phyloP scores from a whole-genome alignment of 2,113 vertebrate genomes.

The Centropus unirufus region DNA sequence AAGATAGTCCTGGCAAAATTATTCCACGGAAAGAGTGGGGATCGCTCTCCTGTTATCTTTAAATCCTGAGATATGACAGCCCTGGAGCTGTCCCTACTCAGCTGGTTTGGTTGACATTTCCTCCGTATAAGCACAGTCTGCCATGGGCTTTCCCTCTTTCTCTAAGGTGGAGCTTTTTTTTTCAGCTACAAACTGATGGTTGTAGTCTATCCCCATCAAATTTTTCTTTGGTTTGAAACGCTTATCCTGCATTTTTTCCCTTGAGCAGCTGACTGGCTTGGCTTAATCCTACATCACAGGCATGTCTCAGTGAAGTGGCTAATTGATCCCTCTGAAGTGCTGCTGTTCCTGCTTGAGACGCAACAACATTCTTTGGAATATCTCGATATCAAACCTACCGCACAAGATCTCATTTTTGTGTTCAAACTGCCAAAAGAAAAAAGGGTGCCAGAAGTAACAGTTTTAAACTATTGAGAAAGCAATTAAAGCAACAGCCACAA shows the following conservation, averaged over 20 bases:
- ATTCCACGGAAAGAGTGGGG: neutral
- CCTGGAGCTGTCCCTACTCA: neutral
- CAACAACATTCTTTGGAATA: neutral
- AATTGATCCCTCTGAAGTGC: neutral
- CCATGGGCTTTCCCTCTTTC: neutral
- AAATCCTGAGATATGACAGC: neutral
- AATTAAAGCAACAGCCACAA: neutral
- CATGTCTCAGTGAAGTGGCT: rapidly evolving
- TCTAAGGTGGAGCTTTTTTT: neutral
- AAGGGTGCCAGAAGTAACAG: neutral
- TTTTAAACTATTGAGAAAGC: neutral
- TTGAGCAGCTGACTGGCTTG: neutral
- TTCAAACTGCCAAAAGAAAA: neutral
- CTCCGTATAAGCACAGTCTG: neutral
- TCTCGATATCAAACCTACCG: neutral
- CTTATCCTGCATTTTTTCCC: neutral
- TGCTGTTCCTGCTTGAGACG: neutral
- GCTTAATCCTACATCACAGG: neutral
- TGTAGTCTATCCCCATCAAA: neutral
- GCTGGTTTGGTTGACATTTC: rapidly evolving
- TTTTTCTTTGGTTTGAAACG: neutral
- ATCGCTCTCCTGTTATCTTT: neutral
- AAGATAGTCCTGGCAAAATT: neutral
- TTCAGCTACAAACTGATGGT: neutral
- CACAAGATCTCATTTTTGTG: neutral